Base-by-base conservation (phyloP, 1,140 invertebrate genomes). In the Solenopsis fugax region DNA sequence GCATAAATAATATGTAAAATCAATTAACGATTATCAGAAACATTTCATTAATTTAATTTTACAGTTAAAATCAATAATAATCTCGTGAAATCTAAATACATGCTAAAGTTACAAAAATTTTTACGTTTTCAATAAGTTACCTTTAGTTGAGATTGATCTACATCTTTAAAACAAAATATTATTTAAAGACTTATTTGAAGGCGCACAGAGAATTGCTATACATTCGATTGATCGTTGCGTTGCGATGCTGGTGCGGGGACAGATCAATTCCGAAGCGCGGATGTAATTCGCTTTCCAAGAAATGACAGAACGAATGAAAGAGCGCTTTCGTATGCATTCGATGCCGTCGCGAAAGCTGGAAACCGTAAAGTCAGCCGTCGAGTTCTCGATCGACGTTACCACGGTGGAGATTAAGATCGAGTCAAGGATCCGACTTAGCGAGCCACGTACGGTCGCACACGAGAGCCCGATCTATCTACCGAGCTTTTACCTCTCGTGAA, bases 401-500 rank as follows among this genome's bases (percentile, higher is more conserved):
- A n/a, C 34, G 85, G 48, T 58, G 50, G 62, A 88, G 88, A 89
- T 89, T 89, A 89, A 88, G 82, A 89, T 89, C 87, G 48, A 81
- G 72, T 64, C 71, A 56, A 50, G 69, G 48, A 54, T 54, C 73
- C 80, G 85, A 80, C 58, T 86, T 75, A 52, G 75, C 78, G 52
- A 54, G 18, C 60, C 78, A 72, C 78, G 64, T 58, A 88, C 71
- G 58, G 41, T 64, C 50, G 52, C 29, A 71, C 86, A 72, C 88
- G 69, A 29, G 67, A 76, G 76, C 56, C 52, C 52, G 73, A 77
- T 56, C 86, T 48, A 77, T 56, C 86, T 48, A 89, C 71, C 87
- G 65, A 76, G 71, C 77, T 45, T 60, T 58, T 56, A 29, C 6
- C 18, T 29, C 13, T 69, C 37, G 56, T 18, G 62, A 64, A 41